A percentile compares a stretch with the other conserved stretches of the same genome.
phyloP scores from a whole-genome alignment of 2,113 vertebrate species.

The Odobenus rosmarus region DNA sequence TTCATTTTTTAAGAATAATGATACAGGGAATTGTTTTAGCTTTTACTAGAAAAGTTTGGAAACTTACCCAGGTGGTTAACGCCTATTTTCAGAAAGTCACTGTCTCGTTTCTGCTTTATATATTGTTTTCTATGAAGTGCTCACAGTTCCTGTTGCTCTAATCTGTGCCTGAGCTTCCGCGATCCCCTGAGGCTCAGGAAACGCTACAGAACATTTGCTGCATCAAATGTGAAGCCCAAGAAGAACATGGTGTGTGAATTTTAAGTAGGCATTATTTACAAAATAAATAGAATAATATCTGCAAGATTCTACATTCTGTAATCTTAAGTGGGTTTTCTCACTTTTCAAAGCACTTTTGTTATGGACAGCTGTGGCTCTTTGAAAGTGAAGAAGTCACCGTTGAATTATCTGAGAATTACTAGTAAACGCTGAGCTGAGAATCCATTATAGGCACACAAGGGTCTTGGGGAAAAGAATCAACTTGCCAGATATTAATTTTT shows the following conservation, averaged over 20 bases:
- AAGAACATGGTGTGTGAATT: neutral
- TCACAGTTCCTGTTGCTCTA: neutral
- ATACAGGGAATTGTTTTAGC: slow-evolving; percentile 36
- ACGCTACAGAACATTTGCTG: neutral
- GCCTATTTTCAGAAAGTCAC: neutral
- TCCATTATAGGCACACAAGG: fast-evolving
- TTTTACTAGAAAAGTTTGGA: neutral
- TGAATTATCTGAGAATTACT: neutral
- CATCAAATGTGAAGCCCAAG: neutral
- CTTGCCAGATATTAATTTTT: neutral
- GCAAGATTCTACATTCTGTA: neutral
- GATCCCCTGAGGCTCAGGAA: neutral
- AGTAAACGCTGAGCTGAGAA: fast-evolving
- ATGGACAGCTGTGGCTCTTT: neutral
- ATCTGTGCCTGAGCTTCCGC: neutral
- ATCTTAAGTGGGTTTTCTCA: neutral
- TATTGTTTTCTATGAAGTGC: neutral
- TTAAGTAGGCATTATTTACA: neutral
- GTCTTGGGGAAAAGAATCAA: fast-evolving
- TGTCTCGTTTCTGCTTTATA: neutral
- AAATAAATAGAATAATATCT: neutral
- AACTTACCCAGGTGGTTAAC: slow-evolving; percentile 21
- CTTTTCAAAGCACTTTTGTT: neutral
- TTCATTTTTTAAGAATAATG: slow-evolving; percentile 10
- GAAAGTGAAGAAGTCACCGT: neutral